These are phyloP conservation scores for Drosophila colorata DNA, from an alignment of 2,888 invertebrate genomes.

Conservation along the genomic window DNA sequence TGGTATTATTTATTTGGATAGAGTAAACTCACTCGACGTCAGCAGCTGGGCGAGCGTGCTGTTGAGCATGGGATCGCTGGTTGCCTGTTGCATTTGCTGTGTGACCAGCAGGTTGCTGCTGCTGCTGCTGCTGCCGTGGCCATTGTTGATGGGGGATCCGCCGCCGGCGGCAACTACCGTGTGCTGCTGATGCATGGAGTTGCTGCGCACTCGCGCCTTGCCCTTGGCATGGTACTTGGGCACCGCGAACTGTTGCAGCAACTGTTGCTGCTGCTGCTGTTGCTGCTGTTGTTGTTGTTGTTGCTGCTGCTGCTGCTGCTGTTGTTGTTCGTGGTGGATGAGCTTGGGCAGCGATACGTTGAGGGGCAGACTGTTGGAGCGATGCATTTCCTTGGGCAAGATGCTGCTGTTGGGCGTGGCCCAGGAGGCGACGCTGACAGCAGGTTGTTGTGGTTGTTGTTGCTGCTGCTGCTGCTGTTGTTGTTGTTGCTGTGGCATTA, in stretches of 20 bases:
- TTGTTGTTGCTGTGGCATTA: slow-evolving; percentile 58
- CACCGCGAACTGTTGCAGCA: slow-evolving; percentile 77
- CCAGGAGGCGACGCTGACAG: slow-evolving; percentile 69
- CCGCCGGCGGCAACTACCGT: slow-evolving; percentile 67
- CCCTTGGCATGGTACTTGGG: slow-evolving; percentile 83
- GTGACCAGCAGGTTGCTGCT: slow-evolving; percentile 66
- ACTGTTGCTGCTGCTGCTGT: slow-evolving; percentile 4
- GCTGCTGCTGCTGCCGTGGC: slow-evolving; percentile 36
- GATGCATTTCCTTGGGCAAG: slow-evolving; percentile 86
- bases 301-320: slow-evolving; percentile 34
- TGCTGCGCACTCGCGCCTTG: slow-evolving; percentile 83
- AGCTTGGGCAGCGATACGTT: slow-evolving; percentile 86
- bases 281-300: slow-evolving; percentile 11
- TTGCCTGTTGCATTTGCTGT: slow-evolving; percentile 89
- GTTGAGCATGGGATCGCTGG: slow-evolving; percentile 91
- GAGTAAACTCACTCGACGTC: slow-evolving; percentile 85
- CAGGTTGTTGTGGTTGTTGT: slow-evolving; percentile 57
- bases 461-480: slow-evolving; percentile 44
- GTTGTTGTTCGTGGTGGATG: slow-evolving; percentile 65
- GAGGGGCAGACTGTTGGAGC: slow-evolving; percentile 88
- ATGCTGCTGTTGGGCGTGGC: slow-evolving; percentile 60
- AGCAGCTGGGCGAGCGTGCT: slow-evolving; percentile 94
- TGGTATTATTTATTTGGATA: too few species aligned
- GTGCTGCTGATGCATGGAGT: slow-evolving; percentile 84
- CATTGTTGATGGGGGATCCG: slow-evolving; percentile 51